A percentile compares a stretch with the other conserved stretches of the same genome.
Conservation (phyloP, 2,888 invertebrate genomes). For the Hypercompe scribonia region DNA sequence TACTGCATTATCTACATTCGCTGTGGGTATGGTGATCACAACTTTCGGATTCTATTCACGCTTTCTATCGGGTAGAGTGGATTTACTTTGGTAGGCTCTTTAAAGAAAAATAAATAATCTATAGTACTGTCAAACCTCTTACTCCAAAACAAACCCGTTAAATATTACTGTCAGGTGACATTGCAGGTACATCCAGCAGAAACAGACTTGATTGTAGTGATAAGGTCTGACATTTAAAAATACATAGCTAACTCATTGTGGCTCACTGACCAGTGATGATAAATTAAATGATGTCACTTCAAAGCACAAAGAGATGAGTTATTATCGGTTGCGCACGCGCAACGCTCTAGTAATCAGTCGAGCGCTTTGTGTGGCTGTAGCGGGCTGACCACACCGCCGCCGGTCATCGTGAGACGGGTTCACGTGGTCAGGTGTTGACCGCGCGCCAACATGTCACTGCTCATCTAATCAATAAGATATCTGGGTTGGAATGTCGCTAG, state of each 20-base stretch:
- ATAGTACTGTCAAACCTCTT: background rate
- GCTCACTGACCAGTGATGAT: constrained; percentile 5
- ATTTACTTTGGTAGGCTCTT: too few relatives aligned
- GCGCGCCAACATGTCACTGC: background rate
- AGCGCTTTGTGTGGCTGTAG: constrained; percentile 11
- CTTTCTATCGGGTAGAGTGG: too few relatives aligned
- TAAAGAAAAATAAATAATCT: too few relatives aligned
- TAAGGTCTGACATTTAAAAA: background rate
- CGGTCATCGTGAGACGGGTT: background rate
- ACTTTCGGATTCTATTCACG: too few relatives aligned
- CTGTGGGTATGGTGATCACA: too few relatives aligned
- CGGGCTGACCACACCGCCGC: background rate
- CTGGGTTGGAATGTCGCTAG: background rate
- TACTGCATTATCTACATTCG: too few relatives aligned
- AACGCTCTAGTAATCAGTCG: constrained; percentile 3
- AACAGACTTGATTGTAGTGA: background rate
- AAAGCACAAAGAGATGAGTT: constrained; percentile 19
- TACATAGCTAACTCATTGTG: constrained; percentile 1
- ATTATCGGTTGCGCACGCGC: constrained; percentile 4
- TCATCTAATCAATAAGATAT: background rate
- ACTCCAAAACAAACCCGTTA: background rate
- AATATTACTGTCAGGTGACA: background rate
- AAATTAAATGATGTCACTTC: constrained; percentile 15
- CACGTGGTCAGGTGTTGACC: background rate
- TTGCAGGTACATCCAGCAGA: background rate